A percentile compares a stretch with the other conserved stretches of the same genome.
Conservation (phyloP, 2,888 invertebrate species). For the Leistus spinibarbis region DNA sequence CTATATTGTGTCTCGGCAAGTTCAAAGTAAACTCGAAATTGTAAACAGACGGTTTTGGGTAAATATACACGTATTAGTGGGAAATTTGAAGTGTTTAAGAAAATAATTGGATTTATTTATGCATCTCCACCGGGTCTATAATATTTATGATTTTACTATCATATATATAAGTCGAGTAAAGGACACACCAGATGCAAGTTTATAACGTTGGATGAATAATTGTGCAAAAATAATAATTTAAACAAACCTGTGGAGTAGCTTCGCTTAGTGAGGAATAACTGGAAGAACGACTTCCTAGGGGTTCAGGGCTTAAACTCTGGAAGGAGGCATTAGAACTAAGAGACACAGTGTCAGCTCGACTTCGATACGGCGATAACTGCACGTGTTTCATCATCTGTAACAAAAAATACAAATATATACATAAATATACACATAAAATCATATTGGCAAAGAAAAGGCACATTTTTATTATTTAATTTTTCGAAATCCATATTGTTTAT, state of each 20-base stretch:
- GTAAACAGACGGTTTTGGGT: neutral
- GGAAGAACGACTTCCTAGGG: conserved; percentile 71
- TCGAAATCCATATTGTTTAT: too few species aligned
- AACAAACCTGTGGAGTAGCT: conserved; percentile 52
- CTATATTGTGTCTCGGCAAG: neutral
- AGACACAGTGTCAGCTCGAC: conserved; percentile 83
- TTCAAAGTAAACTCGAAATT: neutral
- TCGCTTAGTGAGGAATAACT: conserved; percentile 69
- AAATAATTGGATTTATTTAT: neutral
- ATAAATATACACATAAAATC: neutral
- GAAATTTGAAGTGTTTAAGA: neutral
- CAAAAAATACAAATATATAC: conserved; percentile 41
- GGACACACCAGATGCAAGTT: too few species aligned
- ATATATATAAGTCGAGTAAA: too few species aligned
- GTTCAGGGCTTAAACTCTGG: conserved; percentile 75
- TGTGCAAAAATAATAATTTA: neutral
- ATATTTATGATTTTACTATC: too few species aligned
- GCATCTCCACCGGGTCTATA: too few species aligned
- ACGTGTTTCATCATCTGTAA: conserved; percentile 87
- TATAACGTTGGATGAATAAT: too few species aligned
- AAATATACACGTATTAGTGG: too few species aligned
- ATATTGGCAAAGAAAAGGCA: neutral
- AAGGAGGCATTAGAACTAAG: conserved; percentile 76
- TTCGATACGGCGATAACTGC: conserved; percentile 85
- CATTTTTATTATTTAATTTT: neutral